These are phyloP conservation scores for Varroa destructor DNA, from an alignment of 1,140 invertebrate genomes.

Conservation along the genomic window DNA sequence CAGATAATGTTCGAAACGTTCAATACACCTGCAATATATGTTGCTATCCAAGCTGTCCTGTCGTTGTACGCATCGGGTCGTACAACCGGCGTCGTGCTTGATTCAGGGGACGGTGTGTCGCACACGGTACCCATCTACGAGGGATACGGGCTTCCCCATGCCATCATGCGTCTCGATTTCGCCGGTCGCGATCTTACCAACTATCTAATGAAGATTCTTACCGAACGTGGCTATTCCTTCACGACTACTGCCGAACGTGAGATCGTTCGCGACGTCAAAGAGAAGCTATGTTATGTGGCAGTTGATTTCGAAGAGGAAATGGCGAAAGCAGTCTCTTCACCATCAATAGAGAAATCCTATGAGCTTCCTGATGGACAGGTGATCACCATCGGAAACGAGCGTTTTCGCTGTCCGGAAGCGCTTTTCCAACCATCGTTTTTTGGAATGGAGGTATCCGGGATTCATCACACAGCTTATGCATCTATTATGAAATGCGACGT, in stretches of 20 bases:
- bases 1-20: slow-evolving; percentile 46
- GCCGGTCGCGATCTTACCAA: slow-evolving; percentile 46
- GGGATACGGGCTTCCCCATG: slow-evolving; percentile 54
- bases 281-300: slow-evolving; percentile 38
- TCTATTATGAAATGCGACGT: slow-evolving; percentile 45
- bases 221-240: slow-evolving; percentile 46
- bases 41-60: slow-evolving; percentile 40
- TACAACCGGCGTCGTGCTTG: slow-evolving; percentile 40
- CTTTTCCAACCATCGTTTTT: slow-evolving; percentile 42
- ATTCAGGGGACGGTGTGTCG: slow-evolving; percentile 40
- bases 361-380: slow-evolving; percentile 44
- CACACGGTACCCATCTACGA: slow-evolving; percentile 61
- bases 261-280: slow-evolving; percentile 42
- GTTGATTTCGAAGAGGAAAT: slow-evolving; percentile 47
- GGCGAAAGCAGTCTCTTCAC: slow-evolving; percentile 41
- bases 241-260: slow-evolving; percentile 41
- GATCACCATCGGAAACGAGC: slow-evolving; percentile 46
- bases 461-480: slow-evolving; percentile 45
- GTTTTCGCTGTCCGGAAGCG: slow-evolving; percentile 43
- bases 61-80: slow-evolving; percentile 42
- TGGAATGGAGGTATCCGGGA: slow-evolving; percentile 38
- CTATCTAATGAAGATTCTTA: slow-evolving; percentile 44
- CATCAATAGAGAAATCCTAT: slow-evolving; percentile 41
- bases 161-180: slow-evolving; percentile 47
- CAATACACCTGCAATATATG: slow-evolving; percentile 39